These are phyloP conservation scores for Opisthocomus hoazin DNA, from an alignment of 2,113 vertebrate genomes.

Conservation along the genomic window DNA sequence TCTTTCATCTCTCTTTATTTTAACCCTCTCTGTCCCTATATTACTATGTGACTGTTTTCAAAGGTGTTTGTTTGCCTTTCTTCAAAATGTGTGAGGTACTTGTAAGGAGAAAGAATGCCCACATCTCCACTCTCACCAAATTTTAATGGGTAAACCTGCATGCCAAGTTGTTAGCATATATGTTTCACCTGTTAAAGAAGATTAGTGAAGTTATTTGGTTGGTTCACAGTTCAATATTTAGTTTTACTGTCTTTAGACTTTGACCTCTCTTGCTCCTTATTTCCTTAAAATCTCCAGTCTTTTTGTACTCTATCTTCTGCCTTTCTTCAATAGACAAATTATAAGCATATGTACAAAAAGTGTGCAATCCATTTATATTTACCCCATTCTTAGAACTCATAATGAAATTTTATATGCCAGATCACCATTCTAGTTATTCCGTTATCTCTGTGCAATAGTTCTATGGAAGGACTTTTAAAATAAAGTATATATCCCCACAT, in stretches of 20 bases:
- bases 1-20: neutral
- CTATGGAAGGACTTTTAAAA: neutral
- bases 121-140: neutral
- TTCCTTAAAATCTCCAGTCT: neutral
- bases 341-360: neutral
- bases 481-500: neutral
- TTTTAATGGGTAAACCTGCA: neutral
- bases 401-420: neutral
- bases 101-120: neutral
- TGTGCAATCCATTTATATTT: neutral
- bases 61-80: neutral
- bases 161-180: neutral
- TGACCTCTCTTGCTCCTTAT: neutral
- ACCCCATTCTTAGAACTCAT: neutral
- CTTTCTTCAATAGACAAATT: neutral
- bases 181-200: neutral
- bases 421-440: neutral
- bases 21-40: neutral
- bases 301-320: neutral
- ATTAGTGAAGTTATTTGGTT: neutral
- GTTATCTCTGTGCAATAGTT: neutral
- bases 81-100: neutral
- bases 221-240: neutral
- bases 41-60: neutral
- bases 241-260: neutral